Evolutionary conservation across 2,888 invertebrate genomes (phyloP), one percentile per base, ranked within the genome.

Genomic region (Eristalis arbustorum): DNA sequence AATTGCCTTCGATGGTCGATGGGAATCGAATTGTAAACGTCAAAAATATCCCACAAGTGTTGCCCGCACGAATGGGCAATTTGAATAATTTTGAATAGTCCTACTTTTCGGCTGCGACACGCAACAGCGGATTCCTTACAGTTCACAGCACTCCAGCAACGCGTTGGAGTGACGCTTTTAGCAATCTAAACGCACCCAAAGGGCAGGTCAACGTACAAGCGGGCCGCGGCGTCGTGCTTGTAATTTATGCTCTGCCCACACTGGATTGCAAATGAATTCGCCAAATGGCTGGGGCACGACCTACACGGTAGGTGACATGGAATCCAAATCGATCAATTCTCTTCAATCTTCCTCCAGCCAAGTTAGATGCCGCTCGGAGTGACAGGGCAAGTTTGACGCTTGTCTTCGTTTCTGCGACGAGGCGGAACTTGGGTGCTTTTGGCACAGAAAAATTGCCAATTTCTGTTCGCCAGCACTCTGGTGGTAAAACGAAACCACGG

Each of bases 171-270:
- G 59, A 59, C 67, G n/a, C 42, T 42, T 42, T 42, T n/a, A 42
- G 42, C 49, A 18, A 18, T 76, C 61, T 42, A 3, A 14, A 42
- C 40, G n/a, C 31, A 11, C 61, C 75, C 75, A 61, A n/a, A n/a
- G 75, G 75, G 75, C 75, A 67, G 75, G 67, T 76, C 67, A 76
- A 42, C 49, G 75, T 40, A 76, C 75, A 76, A 64, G 23, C 59
- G 25, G n/a, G n/a, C n/a, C 25, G 25, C 25, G 13, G 59, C 25
- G 25, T 11, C 14, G 25, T 59, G 59, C 59, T 14, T 23, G 31
- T 31, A 59, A 59, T 59, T 59, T 59, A 59, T 59, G 59, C 59
- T 59, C 59, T 59, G 25, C 49, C 49, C 49, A 49, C 49, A 49
- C 49, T 18, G 8, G 49, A 49, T 49, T 49, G 49, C 49, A 49